Conservation (phyloP, 1,140 invertebrate species). For the Caenorhabditis inopinata region DNA sequence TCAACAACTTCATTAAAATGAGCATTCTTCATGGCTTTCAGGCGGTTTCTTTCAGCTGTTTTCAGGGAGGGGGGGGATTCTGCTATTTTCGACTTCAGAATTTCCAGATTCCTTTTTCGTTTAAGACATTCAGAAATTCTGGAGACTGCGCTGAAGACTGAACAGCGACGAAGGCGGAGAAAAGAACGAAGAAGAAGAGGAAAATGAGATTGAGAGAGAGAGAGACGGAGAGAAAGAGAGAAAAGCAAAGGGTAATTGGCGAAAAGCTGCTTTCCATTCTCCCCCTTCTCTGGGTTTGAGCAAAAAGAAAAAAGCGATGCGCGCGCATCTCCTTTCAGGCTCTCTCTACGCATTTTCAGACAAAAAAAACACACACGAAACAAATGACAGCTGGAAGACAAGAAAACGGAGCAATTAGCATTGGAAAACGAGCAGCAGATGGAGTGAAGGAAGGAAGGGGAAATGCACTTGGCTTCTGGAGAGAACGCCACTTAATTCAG, state of each 20-base stretch:
- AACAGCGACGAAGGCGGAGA: too few relatives aligned
- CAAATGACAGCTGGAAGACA: background rate
- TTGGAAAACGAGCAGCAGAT: background rate
- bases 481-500: too few relatives aligned
- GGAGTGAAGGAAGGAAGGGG: background rate
- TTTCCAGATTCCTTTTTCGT: too few relatives aligned
- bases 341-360: background rate
- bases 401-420: background rate
- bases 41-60: too few relatives aligned
- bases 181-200: too few relatives aligned
- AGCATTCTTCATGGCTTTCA: background rate
- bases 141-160: too few relatives aligned
- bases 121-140: too few relatives aligned
- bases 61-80: too few relatives aligned
- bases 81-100: too few relatives aligned
- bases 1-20: conserved; percentile 13
- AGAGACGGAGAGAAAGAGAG: too few relatives aligned
- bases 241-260: background rate
- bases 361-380: background rate
- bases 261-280: background rate
- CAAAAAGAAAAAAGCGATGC: background rate
- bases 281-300: background rate
- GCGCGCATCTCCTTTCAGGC: background rate
- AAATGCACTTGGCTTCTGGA: too few relatives aligned
- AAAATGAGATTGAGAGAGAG: background rate